phyloP scores from a whole-genome alignment of 2,888 invertebrate species.

The Himalopsyche japonica region DNA sequence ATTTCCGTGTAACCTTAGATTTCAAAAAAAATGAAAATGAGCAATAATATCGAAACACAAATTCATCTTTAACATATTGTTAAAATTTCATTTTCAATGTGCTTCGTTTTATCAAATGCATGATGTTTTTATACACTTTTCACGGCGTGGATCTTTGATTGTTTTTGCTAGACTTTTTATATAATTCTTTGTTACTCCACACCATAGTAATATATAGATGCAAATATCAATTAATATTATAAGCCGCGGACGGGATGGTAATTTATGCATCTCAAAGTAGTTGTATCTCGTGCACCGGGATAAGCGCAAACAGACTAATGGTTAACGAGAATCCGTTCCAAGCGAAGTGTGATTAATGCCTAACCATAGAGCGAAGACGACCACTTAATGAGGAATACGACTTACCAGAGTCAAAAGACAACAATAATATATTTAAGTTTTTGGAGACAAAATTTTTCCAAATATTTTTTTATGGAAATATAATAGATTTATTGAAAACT shows the following conservation, averaged over 20 bases:
- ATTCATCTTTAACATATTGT: too few species aligned
- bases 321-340: conserved; percentile 23
- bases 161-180: not conserved
- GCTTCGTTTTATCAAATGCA: too few species aligned
- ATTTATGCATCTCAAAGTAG: not conserved
- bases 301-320: conserved; percentile 23
- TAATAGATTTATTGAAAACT: too few species aligned
- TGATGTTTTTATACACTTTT: not conserved
- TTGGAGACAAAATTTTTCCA: too few species aligned
- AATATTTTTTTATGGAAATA: too few species aligned
- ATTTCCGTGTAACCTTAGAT: too few species aligned
- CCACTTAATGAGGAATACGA: not conserved
- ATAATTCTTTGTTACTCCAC: not conserved
- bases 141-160: not conserved
- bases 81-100: too few species aligned
- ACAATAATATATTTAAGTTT: not conserved
- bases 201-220: not conserved
- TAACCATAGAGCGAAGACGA: not conserved
- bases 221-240: not conserved
- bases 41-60: too few species aligned
- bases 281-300: not conserved
- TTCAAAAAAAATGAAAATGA: too few species aligned
- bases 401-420: not conserved
- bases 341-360: conserved; percentile 17
- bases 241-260: conserved; percentile 2